Evolutionary conservation across 2,797 vertebrate species (phyloP).

Genomic region (Lepus oiostolus): DNA sequence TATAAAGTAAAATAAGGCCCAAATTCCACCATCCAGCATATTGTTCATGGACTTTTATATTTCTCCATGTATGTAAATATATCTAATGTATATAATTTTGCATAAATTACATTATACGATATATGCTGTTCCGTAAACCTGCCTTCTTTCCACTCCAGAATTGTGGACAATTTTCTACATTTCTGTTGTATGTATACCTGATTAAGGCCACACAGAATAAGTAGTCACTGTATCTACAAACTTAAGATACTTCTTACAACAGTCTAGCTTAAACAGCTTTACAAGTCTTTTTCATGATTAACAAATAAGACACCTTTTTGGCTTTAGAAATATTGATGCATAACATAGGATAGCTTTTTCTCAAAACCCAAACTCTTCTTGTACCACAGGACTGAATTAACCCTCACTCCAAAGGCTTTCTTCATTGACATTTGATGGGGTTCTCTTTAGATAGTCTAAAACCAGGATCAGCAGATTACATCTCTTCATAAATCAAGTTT

Average conservation of each 20-base stretch:
- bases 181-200: constrained; percentile 31
- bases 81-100: constrained; percentile 57
- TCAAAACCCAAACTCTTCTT: constrained; percentile 60
- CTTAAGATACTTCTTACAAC: constrained; percentile 31
- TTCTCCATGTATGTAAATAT: constrained; percentile 35
- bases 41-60: constrained; percentile 53
- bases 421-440: constrained; percentile 37
- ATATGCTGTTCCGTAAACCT: constrained; percentile 36
- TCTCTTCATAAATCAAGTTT: constrained; percentile 45
- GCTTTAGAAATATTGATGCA: constrained; percentile 44
- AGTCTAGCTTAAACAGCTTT: constrained; percentile 54
- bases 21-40: constrained; percentile 48
- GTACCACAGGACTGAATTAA: constrained; percentile 25
- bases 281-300: constrained; percentile 56
- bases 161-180: constrained; percentile 6
- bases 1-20: constrained; percentile 61
- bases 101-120: constrained; percentile 51
- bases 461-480: constrained; percentile 4
- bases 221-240: constrained; percentile 18
- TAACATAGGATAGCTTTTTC: constrained; percentile 43
- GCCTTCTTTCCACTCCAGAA: constrained; percentile 58
- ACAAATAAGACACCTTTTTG: constrained; percentile 54
- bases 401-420: constrained; percentile 46
- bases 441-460: constrained; percentile 2
- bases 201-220: constrained; percentile 53